Evolutionary conservation across 2,888 invertebrate species (phyloP).

Genomic region (Drosophila kambysellisi): DNA sequence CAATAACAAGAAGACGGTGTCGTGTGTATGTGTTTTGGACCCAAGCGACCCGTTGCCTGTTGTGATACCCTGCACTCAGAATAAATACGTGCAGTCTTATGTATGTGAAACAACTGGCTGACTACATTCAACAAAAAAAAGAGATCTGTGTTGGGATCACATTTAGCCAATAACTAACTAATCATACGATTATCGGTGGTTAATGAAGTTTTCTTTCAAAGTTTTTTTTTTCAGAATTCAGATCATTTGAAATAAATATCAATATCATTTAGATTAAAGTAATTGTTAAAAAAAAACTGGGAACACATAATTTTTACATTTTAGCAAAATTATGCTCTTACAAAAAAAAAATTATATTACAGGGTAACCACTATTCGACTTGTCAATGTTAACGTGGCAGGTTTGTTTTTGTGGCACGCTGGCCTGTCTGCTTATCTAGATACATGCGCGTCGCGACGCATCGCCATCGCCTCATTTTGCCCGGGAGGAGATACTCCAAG

Average conservation of each 20-base stretch:
- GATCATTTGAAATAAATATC: background rate
- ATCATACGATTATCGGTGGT: background rate
- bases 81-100: background rate
- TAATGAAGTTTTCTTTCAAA: background rate
- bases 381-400: conserved; percentile 8
- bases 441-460: conserved; percentile 58
- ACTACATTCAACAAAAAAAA: background rate
- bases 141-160: background rate
- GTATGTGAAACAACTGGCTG: background rate
- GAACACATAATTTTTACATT: background rate
- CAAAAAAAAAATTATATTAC: background rate
- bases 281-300: background rate
- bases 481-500: conserved; percentile 39
- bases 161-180: background rate
- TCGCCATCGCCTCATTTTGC: conserved; percentile 29
- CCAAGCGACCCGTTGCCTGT: conserved; percentile 37
- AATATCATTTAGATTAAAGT: background rate
- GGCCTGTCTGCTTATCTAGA: conserved; percentile 69
- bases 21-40: conserved; percentile 36
- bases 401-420: conserved; percentile 54
- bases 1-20: conserved; percentile 44
- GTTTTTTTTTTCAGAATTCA: too few relatives aligned
- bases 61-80: conserved; percentile 33
- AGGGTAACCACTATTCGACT: conserved; percentile 34
- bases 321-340: background rate